Evolutionary conservation across 1,140 invertebrate genomes (phyloP), one percentile per base, ranked within the genome.

Genomic region (Zaprionus lachaisei): DNA sequence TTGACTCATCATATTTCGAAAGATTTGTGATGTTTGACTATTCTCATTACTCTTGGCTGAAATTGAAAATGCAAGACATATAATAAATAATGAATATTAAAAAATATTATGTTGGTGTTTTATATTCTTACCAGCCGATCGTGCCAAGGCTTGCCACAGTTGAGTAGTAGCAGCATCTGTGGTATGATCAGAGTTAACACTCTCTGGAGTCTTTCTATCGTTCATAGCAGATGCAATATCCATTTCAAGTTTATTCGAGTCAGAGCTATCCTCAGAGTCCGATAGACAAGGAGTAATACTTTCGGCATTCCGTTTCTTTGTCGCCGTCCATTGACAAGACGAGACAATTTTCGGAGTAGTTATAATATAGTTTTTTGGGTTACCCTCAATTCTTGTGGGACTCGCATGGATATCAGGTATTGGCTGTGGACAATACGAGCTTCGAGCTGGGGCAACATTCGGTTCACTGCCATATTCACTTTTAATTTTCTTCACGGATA

Each of bases 1-100:
- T 78, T 96, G 94, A 92, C 95, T 96, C 76, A 97, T 96, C 54
- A 97, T 93, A 79, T 95, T 95, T 71, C 96, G 93, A 15, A 97
- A 92, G 17, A 97, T 89, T 89, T 96, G 96, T 54, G 95, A 96
- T 2, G 96, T 95, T 86, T 96, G 96, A 7, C 95, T 95, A 54
- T 93, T 94, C 44, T 91, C 85, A 44, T 84, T 89, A 56, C 49
- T 81, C 78, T 91, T 91, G 47, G 84, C 81, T 84, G 28, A n/a
- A 77, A 70, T 22, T 49, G 17, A 47, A 11, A 20, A 58, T 64
- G 12, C 6, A 14, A 20, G n/a, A 57, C 7, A 44, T 54, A 9
- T 6, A 41, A 65, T 24, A 38, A 15, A 41, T 49, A 20, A 47
- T 28, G 9, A 20, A 20, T 31, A 54, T 15, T 17, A 55, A 3